phyloP scores from a whole-genome alignment of 2,113 vertebrate genomes.

The Himantopus leucocephalus region DNA sequence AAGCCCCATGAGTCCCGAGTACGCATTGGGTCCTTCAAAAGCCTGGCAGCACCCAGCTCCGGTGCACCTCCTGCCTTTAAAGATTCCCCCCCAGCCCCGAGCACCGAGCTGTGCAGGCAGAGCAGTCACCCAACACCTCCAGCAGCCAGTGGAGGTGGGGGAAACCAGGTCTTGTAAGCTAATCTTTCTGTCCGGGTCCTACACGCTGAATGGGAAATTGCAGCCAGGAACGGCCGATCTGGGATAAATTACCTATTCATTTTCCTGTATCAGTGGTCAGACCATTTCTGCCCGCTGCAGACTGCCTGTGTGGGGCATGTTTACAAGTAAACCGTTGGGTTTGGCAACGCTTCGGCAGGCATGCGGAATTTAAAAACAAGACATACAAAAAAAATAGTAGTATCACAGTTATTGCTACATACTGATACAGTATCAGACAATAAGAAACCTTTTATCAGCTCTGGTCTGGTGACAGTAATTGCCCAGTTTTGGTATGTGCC shows the following conservation, averaged over 20 bases:
- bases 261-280: not conserved
- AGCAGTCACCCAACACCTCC: not conserved
- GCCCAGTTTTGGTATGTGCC: not conserved
- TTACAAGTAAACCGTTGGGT: not conserved
- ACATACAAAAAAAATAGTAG: not conserved
- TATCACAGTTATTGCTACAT: conserved; percentile 55
- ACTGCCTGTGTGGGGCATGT: not conserved
- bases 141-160: not conserved
- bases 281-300: not conserved
- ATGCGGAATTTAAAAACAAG: not conserved
- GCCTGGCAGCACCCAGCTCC: not conserved
- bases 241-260: not conserved
- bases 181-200: not conserved
- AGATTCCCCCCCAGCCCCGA: no score
- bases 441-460: not conserved
- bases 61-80: not conserved
- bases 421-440: conserved; percentile 35
- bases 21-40: fast-evolving
- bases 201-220: fast-evolving
- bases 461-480: not conserved
- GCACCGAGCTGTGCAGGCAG: fast-evolving
- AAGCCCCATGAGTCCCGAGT: not conserved
- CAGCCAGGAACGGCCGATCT: not conserved
- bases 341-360: not conserved
- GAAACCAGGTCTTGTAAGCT: not conserved